A percentile compares a stretch with the other conserved stretches of the same genome.
Evolutionary conservation across 2,113 vertebrate species (phyloP).

Genomic region (Leiothrix lutea): DNA sequence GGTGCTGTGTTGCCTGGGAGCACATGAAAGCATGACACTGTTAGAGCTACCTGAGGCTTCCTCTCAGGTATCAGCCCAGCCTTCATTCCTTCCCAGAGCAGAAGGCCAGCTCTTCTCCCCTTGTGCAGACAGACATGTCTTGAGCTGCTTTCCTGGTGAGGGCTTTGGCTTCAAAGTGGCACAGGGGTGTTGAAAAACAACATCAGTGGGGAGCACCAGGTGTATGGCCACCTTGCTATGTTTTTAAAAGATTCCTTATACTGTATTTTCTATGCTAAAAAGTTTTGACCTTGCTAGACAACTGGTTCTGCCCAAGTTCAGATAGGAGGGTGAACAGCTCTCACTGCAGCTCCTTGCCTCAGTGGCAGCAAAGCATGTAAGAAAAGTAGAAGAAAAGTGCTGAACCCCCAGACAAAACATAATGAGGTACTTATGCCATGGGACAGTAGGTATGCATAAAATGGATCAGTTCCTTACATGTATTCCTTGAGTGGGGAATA

Average conservation of each 20-base stretch:
- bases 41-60: background rate
- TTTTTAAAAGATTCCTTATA: background rate
- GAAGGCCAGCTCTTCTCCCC: background rate
- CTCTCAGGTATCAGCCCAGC: background rate
- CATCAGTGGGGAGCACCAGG: background rate
- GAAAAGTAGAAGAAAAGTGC: background rate
- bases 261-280: background rate
- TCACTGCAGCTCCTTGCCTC: background rate
- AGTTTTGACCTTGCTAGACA: background rate
- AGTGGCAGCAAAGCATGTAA: background rate
- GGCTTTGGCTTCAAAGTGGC: background rate
- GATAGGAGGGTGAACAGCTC: background rate
- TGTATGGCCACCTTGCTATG: background rate
- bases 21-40: background rate
- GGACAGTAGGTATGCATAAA: background rate
- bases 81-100: background rate
- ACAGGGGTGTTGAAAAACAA: background rate
- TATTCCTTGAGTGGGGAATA: background rate
- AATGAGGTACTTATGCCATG: background rate
- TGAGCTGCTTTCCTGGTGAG: background rate
- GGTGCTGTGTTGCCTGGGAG: accelerated
- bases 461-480: background rate
- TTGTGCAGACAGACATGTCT: background rate
- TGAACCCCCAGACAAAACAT: background rate
- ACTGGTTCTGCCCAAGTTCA: background rate